Base-by-base conservation (phyloP, 35 echinoderm and acorn worm genomes). In the Apostichopus japonicus region DNA sequence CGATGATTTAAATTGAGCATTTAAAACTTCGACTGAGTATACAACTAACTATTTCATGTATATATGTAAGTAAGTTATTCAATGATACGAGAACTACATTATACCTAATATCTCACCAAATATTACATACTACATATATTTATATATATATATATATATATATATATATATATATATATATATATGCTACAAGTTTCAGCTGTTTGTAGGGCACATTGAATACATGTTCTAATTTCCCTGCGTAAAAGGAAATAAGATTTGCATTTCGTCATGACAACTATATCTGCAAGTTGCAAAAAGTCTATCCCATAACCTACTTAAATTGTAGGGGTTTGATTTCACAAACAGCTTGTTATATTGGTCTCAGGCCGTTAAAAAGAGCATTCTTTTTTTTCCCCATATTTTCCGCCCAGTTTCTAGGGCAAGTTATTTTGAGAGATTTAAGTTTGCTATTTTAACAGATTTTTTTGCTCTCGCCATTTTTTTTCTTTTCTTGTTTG, bases 231-330 rank as follows among this genome's bases (percentile, higher is more conserved):
- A 84, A 84, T 84, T 84, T 84, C 57, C 5, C 57, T 57, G 10
- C 54, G 57, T 17, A n/a, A 21, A 21, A 57, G 81, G 54, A 84
- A 84, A 84, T 84, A 57, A 57, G n/a, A 84, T 58, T 73, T 84
- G 81, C 57, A 84, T 57, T 84, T 84, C 71, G 81, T 58, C 81
- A 84, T 84, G 81, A 84, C 81, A 51, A 84, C 81, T 58, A 23
- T 73, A 17, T n/a, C 15, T 75, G 71, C 15, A 84, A 84, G 81
- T 57, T 19, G 56, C n/a, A 58, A 84, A 58, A 84, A 58, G 56
- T 58, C 54, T 57, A 84, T 84, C 81, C 81, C 81, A 58, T 84
- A 84, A 84, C 81, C 81, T 57, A 84, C 21, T 84, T 84, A 84
- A 84, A 84, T 75, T 75, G 71, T 75, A 15, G 71, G 71, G 17